Evolutionary conservation across 1,140 invertebrate species (phyloP).

Genomic region (Drosophila murphyi): DNA sequence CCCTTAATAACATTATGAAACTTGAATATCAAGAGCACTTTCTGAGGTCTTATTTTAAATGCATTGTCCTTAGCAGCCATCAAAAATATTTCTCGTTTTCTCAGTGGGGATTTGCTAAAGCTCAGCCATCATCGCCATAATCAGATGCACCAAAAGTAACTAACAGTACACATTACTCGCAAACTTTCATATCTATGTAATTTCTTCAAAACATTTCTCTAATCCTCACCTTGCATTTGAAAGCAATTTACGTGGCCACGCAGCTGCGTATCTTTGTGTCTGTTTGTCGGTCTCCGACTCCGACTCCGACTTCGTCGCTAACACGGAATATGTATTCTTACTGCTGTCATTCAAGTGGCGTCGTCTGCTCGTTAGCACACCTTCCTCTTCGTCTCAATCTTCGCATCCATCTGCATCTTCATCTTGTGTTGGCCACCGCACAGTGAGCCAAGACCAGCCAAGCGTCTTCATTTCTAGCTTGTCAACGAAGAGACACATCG

Average conservation of each 20-base stretch:
- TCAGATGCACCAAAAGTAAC: constrained; percentile 7
- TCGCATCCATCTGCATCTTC: constrained; percentile 4
- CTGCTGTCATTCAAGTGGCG: constrained; percentile 77
- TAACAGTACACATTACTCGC: constrained; percentile 48
- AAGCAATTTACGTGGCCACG: constrained; percentile 71
- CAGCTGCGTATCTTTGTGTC: constrained; percentile 33
- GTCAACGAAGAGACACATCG: constrained; percentile 44
- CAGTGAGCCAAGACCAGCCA: constrained; percentile 25
- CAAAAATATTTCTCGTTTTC: background rate
- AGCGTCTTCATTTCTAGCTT: constrained; percentile 50
- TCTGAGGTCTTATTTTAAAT: constrained; percentile 1
- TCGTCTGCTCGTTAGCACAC: constrained; percentile 78
- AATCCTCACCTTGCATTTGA: constrained; percentile 75
- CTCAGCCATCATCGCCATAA: constrained; percentile 19
- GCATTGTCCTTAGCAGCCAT: background rate
- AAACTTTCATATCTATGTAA: constrained; percentile 70
- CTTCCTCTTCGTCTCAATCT: constrained; percentile 13
- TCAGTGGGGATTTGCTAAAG: constrained; percentile 1
- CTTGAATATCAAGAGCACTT: no score
- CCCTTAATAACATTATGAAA: no score
- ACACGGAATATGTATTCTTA: constrained; percentile 38
- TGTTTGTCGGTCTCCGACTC: background rate
- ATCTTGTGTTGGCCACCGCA: constrained; percentile 22
- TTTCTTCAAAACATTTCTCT: constrained; percentile 66
- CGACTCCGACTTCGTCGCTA: constrained; percentile 10